Conservation (phyloP, 2,113 vertebrate species). For the Macaca nemestrina region DNA sequence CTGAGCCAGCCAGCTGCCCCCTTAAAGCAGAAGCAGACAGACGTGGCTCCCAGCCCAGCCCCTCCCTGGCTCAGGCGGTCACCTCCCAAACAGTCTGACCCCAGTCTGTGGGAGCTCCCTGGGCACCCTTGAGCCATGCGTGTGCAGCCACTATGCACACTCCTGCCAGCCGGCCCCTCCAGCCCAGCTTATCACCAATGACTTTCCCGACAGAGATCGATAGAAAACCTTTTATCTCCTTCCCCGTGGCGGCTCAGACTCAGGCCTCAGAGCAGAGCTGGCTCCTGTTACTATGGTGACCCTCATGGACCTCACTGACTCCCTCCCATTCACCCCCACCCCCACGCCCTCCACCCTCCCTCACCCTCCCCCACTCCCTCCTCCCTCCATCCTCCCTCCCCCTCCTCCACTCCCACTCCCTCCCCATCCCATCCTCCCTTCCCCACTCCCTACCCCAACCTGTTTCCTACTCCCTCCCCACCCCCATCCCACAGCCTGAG, state of each 20-base stretch:
- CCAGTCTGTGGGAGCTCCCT: not conserved
- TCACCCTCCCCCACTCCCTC: too few relatives aligned
- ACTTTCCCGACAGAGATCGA: conserved; percentile 86
- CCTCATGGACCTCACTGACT: conserved; percentile 79
- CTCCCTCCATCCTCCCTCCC: too few relatives aligned
- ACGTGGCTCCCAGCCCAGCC: not conserved
- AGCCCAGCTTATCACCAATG: conserved; percentile 80
- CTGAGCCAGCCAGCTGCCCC: not conserved
- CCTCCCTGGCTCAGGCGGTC: not conserved
- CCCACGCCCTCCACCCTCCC: too few relatives aligned
- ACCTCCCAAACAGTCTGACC: not conserved
- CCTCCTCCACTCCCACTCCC: too few relatives aligned
- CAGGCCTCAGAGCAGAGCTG: conserved; percentile 81
- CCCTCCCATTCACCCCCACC: conserved; percentile 63
- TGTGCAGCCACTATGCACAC: not conserved
- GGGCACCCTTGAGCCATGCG: not conserved
- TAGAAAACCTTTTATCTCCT: conserved; percentile 89
- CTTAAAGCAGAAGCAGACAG: too few relatives aligned
- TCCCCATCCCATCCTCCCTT: not conserved
- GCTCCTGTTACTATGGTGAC: conserved; percentile 87
- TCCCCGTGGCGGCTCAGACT: conserved; percentile 81
- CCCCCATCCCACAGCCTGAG: not conserved
- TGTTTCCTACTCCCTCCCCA: too few relatives aligned
- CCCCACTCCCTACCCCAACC: not conserved
- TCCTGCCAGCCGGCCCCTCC: conserved; percentile 6